Evolutionary conservation across 2,888 invertebrate genomes (phyloP), one percentile per base, ranked within the genome.

Genomic region (Megamerina dolium): DNA sequence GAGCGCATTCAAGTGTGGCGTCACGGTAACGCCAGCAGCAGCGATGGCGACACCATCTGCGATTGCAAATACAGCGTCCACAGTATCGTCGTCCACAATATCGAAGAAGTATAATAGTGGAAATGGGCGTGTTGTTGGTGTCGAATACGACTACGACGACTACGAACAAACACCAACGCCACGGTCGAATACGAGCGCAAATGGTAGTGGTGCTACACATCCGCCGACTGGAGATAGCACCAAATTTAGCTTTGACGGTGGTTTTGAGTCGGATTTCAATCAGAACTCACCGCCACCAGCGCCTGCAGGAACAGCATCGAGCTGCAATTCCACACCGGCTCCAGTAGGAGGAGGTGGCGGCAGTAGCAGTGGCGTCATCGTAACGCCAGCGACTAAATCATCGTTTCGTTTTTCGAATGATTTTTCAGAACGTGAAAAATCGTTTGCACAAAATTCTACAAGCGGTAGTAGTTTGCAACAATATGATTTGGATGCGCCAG

Each of bases 391-490:
- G n/a, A 60, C 60, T 17, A 70, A 70, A 43, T 65, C 69, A 2
- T 61, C 68, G 9, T 76, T 76, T 43, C 65, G 77, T 30, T 79
- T 81, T 63, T 81, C 81, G 14, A 78, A 76, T 54, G 82, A 82
- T 60, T 82, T 82, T 63, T 76, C 77, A 1, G 77, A 43, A 21
- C 43, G 43, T 0, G 43, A 38, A 13, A 38, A 43, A 43, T 33
- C 43, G n/a, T 42, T 45, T 18, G 38, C 37, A 16, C 45, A 41
- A 35, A 48, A 41, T 37, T 40, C 43, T 14, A 48, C 32, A 20
- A 49, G 37, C 32, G 42, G 34, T 10, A 52, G 17, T 46, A 50
- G 44, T 37, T 46, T 44, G 2, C 60, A 60, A 29, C 60, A 54
- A 16, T 49, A 45, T 45, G 53, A 56, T 36, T 54, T 59, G 30